Percentiles rank a stretch among this genome's conserved stretches.
Evolutionary conservation across 2,797 vertebrate genomes (phyloP).

Genomic region (Artibeus jamaicensis): DNA sequence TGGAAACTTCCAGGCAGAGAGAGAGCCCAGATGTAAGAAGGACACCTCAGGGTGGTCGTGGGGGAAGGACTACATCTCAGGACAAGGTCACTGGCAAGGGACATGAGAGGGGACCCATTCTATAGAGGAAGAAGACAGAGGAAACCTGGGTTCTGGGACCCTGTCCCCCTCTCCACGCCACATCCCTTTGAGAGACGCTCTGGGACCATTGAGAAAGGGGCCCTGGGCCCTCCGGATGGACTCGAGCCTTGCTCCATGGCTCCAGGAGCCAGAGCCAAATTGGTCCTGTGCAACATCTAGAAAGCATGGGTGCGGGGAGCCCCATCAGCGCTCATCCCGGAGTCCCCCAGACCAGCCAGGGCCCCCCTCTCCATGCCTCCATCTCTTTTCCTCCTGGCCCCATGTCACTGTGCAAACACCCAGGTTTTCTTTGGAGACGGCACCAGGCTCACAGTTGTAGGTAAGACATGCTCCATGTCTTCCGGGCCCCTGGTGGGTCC

Average conservation of each 20-base stretch:
- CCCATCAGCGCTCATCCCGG: not conserved
- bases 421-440: conserved; percentile 64
- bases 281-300: fast-evolving
- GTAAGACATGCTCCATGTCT: conserved; percentile 69
- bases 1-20: not conserved
- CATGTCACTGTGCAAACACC: conserved; percentile 59
- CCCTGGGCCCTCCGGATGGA: not conserved
- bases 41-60: not conserved
- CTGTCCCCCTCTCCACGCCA: not conserved
- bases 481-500: fast-evolving
- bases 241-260: not conserved
- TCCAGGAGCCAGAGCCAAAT: not conserved
- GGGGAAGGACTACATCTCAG: not conserved
- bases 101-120: fast-evolving
- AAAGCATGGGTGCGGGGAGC: no score
- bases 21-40: not conserved
- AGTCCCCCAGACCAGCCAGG: not conserved
- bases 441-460: conserved; percentile 78
- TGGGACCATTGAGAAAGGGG: not conserved
- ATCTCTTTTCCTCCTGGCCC: not conserved
- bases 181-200: not conserved
- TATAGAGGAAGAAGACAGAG: not conserved
- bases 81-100: not conserved
- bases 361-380: not conserved
- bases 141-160: not conserved